These are phyloP conservation scores for Otolemur crassicaudatus DNA, from an alignment of 2,797 vertebrate genomes.

Conservation along the genomic window DNA sequence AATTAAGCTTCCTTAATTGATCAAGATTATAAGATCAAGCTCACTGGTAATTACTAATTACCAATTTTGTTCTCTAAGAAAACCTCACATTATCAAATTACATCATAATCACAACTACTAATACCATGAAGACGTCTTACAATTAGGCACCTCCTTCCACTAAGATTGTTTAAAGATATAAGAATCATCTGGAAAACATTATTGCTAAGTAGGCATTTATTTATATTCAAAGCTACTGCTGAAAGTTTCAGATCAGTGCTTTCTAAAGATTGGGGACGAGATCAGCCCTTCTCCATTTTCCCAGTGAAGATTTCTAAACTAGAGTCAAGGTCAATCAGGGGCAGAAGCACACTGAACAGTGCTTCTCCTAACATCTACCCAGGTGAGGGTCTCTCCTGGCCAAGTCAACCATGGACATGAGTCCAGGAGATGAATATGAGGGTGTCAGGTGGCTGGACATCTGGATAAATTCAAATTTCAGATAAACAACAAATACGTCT, in stretches of 20 bases:
- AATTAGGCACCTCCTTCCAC: neutral
- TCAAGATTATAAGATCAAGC: neutral
- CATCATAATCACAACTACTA: neutral
- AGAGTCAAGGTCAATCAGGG: neutral
- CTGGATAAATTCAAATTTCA: neutral
- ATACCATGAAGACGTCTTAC: neutral
- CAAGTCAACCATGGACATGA: rapidly evolving
- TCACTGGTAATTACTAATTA: neutral
- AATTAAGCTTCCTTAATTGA: neutral
- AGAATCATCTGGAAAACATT: neutral
- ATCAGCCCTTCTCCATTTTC: neutral
- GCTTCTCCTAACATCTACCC: neutral
- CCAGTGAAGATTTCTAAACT: neutral
- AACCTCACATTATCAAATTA: neutral
- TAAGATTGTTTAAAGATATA: slow-evolving; percentile 24
- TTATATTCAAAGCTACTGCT: neutral
- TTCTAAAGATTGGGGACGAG: neutral
- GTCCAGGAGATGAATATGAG: neutral
- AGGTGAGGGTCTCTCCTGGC: neutral
- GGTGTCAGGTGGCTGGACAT: neutral
- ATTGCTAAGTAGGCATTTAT: neutral
- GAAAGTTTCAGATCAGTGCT: neutral
- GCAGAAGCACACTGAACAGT: rapidly evolving
- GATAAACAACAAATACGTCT: neutral
- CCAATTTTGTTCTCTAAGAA: slow-evolving; percentile 37